phyloP scores from a whole-genome alignment of 2,797 vertebrate species.

The Acanthurus tractus region DNA sequence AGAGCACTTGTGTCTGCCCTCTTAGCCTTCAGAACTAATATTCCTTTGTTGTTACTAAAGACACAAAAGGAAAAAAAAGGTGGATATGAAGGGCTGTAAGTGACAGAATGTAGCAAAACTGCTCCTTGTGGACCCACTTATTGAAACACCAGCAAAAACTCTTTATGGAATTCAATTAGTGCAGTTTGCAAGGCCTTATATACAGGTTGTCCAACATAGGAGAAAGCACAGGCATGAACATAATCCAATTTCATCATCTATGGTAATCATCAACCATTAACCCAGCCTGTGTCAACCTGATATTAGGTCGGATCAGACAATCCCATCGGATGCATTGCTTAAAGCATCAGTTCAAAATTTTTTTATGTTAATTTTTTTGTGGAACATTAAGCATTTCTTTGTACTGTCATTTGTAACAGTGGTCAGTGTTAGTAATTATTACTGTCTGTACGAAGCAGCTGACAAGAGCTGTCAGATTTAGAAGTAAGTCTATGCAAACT shows the following conservation, averaged over 20 bases:
- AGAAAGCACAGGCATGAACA: not conserved
- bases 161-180: not conserved
- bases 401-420: constrained; percentile 7
- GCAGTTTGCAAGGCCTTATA: not conserved
- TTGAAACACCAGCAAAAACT: not conserved
- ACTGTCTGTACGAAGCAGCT: not conserved
- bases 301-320: not conserved
- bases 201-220: not conserved
- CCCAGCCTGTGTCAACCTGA: constrained; percentile 7
- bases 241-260: constrained; percentile 2
- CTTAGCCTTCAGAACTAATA: constrained; percentile 42
- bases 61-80: constrained; percentile 35
- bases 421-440: constrained; percentile 25
- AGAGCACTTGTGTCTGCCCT: constrained; percentile 32
- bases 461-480: not conserved
- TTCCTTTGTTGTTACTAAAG: constrained; percentile 22
- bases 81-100: constrained; percentile 45
- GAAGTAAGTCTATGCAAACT: constrained; percentile 29
- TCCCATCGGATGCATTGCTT: not conserved
- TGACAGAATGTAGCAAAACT: constrained; percentile 47
- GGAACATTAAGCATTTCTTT: constrained; percentile 40
- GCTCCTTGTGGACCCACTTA: too few species aligned
- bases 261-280: constrained; percentile 18
- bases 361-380: not conserved
- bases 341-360: constrained; percentile 2